Conservation (phyloP, 2,888 invertebrate genomes). For the Diaprepes abbreviatus region DNA sequence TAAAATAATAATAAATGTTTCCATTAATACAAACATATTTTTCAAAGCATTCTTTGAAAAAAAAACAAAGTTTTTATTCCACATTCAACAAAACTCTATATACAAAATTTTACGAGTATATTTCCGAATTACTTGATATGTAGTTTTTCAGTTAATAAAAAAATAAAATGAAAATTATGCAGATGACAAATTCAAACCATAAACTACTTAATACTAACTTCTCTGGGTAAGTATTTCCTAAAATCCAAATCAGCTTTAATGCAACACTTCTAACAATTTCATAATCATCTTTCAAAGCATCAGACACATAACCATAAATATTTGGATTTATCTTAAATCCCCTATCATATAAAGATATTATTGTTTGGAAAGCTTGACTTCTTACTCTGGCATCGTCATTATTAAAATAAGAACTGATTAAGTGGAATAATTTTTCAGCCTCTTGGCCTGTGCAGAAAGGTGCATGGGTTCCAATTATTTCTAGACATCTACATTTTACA, state of each 20-base stretch:
- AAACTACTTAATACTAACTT: constrained; percentile 73
- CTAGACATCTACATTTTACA: constrained; percentile 84
- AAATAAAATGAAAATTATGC: no score
- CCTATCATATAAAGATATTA: constrained; percentile 86
- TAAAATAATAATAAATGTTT: no score
- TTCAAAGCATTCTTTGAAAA: no score
- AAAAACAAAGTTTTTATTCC: no score
- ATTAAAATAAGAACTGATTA: constrained; percentile 88
- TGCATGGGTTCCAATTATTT: constrained; percentile 82
- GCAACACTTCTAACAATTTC: constrained; percentile 68
- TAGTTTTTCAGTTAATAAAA: no score
- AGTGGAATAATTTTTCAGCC: constrained; percentile 75
- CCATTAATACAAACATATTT: no score
- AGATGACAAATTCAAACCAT: no score
- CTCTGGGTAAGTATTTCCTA: constrained; percentile 90
- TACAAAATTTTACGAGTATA: no score
- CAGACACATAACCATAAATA: constrained; percentile 79
- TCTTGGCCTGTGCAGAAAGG: constrained; percentile 74
- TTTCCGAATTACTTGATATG: no score
- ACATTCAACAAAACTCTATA: no score
- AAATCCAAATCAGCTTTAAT: constrained; percentile 85
- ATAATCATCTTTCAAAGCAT: constrained; percentile 65
- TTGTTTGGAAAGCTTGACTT: constrained; percentile 88
- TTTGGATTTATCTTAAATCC: constrained; percentile 83
- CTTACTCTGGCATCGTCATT: constrained; percentile 92